Evolutionary conservation across 2,797 vertebrate genomes (phyloP), one percentile per base, ranked within the genome.

Genomic region (Moxostoma hubbsi): DNA sequence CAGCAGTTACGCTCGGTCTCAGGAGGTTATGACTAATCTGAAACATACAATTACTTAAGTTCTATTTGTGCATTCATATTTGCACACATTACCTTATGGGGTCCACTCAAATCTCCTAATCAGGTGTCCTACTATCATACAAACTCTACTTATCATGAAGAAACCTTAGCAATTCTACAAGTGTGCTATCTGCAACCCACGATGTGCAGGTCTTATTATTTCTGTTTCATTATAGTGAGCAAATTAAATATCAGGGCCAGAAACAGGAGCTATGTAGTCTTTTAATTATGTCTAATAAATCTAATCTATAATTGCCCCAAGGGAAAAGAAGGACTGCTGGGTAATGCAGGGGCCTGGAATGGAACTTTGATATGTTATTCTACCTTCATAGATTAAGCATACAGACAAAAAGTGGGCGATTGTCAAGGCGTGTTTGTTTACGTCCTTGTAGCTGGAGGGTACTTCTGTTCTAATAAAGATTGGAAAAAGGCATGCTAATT

Each of bases 211-310:
- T 87, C 82, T 74, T 86, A 85, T 89, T 89, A 87, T 83, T 90
- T 86, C 87, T 89, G 88, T 90, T 93, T 93, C 93, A 91, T 92
- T 88, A 88, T 91, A 92, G 88, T 90, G 88, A 90, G 87, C 87
- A 92, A 92, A 93, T 94, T 92, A 91, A 87, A 93, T 92, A 92
- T 92, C 83, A 86, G 80, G 85, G 85, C 89, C 84, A 86, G 86
- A 91, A 64, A 91, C 89, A 92, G 87, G 88, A 93, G 91, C 85
- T 85, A 87, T 84, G 84, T 88, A 92, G 89, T 91, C 90, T 92
- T 89, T 94, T 94, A 94, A 94, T 94, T 94, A 94, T 93, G 90
- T 93, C 90, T 93, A 93, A 94, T 94, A 93, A 93, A 94, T 93
- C 93, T 93, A 91, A 89, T 92, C 88, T 7, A 89, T 92, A 91